Percentiles rank a stretch among this genome's conserved stretches.
phyloP scores from a whole-genome alignment of 2,888 invertebrate species.

The Chloroclystis v-ata region DNA sequence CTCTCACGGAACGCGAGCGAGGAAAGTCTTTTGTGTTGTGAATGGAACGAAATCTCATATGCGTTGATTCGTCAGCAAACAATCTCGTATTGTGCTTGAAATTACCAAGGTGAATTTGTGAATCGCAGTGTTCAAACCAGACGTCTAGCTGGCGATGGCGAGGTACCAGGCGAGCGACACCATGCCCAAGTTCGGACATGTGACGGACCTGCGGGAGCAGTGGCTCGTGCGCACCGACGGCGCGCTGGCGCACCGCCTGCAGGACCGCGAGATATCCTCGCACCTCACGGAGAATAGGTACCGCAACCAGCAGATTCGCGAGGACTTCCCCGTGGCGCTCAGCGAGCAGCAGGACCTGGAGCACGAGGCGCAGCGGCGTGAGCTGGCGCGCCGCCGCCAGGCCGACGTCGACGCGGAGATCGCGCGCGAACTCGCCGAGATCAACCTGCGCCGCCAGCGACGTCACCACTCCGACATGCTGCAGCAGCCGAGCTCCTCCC shows the following conservation, averaged over 20 bases:
- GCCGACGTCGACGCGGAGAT: constrained; percentile 72
- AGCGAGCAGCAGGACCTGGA: constrained; percentile 66
- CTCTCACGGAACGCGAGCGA: constrained; percentile 65
- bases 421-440: constrained; percentile 69
- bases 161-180: constrained; percentile 64
- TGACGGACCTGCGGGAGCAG: constrained; percentile 69
- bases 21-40: constrained; percentile 60
- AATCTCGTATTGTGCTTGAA: constrained; percentile 36
- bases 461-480: constrained; percentile 48
- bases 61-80: neutral
- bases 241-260: constrained; percentile 67
- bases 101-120: constrained; percentile 35
- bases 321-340: constrained; percentile 70
- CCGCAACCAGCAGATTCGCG: constrained; percentile 71
- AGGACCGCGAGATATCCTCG: constrained; percentile 71
- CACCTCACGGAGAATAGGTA: constrained; percentile 70
- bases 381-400: constrained; percentile 59
- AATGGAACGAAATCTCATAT: constrained; percentile 28
- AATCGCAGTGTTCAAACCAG: constrained; percentile 32
- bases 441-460: constrained; percentile 63
- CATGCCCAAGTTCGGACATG: constrained; percentile 71
- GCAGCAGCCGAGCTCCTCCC: constrained; percentile 57
- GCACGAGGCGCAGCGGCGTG: constrained; percentile 56
- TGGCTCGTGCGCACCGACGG: constrained; percentile 72
- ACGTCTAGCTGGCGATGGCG: constrained; percentile 53